Evolutionary conservation across 2,888 invertebrate species (phyloP).

Genomic region (Tuberolachnus salignus): DNA sequence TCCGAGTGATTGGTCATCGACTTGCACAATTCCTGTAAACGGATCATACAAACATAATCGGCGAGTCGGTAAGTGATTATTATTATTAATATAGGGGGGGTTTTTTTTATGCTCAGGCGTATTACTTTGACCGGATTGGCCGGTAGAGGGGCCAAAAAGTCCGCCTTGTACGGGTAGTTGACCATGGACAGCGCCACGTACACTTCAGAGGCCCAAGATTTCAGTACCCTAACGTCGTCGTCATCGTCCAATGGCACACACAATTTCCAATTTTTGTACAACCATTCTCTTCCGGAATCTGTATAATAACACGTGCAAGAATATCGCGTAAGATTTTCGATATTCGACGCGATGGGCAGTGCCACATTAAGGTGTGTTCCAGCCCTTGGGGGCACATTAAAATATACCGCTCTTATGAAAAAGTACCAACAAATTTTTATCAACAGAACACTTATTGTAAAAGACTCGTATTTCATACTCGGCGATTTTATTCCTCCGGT

Average conservation of each 20-base stretch:
- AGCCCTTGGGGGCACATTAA: no score
- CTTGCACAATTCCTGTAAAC: conserved; percentile 66
- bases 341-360: no score
- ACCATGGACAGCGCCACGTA: conserved; percentile 89
- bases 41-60: background rate
- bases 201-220: conserved; percentile 74
- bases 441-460: no score
- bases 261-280: conserved; percentile 76
- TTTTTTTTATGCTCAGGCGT: conserved; percentile 43
- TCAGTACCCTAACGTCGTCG: conserved; percentile 67
- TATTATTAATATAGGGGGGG: no score
- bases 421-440: no score
- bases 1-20: conserved; percentile 63
- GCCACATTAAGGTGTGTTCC: no score
- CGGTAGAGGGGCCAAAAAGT: conserved; percentile 83
- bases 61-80: no score
- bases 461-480: no score
- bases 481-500: no score
- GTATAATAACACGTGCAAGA: conserved; percentile 68
- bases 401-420: no score
- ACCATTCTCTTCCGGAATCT: conserved; percentile 70
- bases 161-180: conserved; percentile 89
- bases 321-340: no score
- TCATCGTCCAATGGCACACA: conserved; percentile 73
- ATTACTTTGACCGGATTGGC: conserved; percentile 81